Percentiles rank a stretch among this genome's conserved stretches.
Evolutionary conservation across 1,140 invertebrate genomes (phyloP).

Genomic region (Lithobius niger): DNA sequence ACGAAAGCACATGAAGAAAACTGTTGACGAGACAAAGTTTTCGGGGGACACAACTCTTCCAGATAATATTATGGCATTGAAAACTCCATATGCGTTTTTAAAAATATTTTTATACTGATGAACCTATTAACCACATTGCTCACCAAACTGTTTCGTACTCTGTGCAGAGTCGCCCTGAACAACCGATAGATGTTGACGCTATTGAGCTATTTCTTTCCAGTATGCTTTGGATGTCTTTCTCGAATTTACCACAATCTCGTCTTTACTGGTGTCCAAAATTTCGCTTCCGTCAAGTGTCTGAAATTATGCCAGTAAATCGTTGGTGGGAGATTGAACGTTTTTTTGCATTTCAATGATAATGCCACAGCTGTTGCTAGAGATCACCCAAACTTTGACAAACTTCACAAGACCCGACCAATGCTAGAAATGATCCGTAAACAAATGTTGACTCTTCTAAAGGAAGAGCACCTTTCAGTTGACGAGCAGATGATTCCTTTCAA

Average conservation of each 20-base stretch:
- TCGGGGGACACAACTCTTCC: not conserved
- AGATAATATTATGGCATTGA: not conserved
- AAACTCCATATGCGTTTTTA: not conserved
- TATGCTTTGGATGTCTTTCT: not conserved
- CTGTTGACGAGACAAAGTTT: not conserved
- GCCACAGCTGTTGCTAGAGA: not conserved
- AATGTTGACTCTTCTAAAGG: not conserved
- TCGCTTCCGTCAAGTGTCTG: not conserved
- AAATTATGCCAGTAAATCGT: slow-evolving; percentile 3
- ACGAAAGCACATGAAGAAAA: not conserved
- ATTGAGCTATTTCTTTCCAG: not conserved
- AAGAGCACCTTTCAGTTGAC: slow-evolving; percentile 14
- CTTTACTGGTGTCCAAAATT: not conserved
- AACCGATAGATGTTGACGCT: slow-evolving; percentile 1
- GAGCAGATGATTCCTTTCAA: slow-evolving; percentile 35
- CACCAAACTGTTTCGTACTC: not conserved
- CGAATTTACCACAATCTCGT: not conserved
- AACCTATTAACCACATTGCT: not conserved
- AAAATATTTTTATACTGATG: not conserved
- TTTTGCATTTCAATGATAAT: slow-evolving; percentile 13
- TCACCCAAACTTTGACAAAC: not conserved
- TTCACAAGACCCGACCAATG: slow-evolving; percentile 6
- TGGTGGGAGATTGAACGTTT: slow-evolving; percentile 5
- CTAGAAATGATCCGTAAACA: not conserved
- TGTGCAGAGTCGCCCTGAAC: not conserved